Percentiles rank a stretch among this genome's conserved stretches.
Conservation (phyloP, 2,888 invertebrate species). For the Subacronicta megacephala region DNA sequence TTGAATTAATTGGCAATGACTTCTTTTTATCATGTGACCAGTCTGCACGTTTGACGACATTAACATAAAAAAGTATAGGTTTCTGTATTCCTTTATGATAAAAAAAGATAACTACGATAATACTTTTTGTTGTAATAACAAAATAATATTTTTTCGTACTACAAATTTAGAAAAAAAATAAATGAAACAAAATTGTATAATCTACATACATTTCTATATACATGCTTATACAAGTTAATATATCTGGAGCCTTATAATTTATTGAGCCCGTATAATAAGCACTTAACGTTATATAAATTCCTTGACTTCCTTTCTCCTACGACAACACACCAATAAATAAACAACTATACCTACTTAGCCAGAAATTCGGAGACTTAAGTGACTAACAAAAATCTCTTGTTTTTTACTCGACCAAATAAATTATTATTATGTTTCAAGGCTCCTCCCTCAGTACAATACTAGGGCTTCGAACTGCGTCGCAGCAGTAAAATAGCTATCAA, state of each 20-base stretch:
- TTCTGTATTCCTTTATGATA: no score
- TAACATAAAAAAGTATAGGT: no score
- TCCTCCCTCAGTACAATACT: neutral
- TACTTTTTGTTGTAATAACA: neutral
- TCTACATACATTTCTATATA: no score
- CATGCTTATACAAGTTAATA: no score
- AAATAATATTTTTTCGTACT: no score
- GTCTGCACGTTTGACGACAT: no score
- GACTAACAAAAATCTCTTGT: conserved; percentile 27
- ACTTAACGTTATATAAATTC: conserved; percentile 5
- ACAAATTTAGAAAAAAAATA: no score
- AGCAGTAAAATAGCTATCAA: conserved; percentile 31
- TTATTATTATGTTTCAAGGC: conserved; percentile 25
- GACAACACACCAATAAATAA: conserved; percentile 23
- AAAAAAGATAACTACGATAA: no score
- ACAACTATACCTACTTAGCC: conserved; percentile 18
- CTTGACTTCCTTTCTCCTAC: neutral
- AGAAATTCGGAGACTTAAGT: conserved; percentile 26
- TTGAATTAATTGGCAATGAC: no score
- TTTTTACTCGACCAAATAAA: conserved; percentile 26
- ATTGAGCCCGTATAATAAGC: neutral
- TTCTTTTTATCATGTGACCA: no score
- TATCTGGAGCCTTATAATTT: no score
- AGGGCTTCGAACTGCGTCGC: conserved; percentile 25
- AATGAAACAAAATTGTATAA: no score